Evolutionary conservation across 2,113 vertebrate genomes (phyloP).

Genomic region (Ploceus nigricollis): DNA sequence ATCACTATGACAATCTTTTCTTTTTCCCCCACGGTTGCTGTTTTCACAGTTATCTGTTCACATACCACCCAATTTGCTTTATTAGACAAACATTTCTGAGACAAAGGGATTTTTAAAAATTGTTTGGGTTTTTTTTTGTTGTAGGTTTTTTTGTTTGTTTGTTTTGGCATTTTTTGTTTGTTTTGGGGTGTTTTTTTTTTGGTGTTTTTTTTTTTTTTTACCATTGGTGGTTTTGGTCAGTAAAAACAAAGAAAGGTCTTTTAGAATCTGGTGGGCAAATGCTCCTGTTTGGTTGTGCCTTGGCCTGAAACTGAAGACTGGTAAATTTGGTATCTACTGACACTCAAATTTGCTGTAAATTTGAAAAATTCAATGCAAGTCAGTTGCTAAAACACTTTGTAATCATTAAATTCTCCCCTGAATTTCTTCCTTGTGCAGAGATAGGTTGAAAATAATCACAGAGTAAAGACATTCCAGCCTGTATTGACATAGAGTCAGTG

Average conservation of each 20-base stretch:
- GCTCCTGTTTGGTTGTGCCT: not conserved
- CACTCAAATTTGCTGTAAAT: not conserved
- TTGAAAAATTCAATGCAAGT: not conserved
- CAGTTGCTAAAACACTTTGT: not conserved
- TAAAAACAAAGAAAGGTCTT: not conserved
- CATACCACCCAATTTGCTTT: not conserved
- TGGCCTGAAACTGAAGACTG: not conserved
- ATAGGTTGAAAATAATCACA: not conserved
- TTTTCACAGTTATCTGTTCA: not conserved
- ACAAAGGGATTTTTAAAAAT: not conserved
- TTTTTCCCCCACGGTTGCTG: not conserved
- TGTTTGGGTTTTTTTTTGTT: not conserved
- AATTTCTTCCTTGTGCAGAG: not conserved
- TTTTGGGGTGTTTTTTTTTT: no score
- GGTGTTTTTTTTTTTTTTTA: not conserved
- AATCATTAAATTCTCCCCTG: not conserved
- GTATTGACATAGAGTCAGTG: not conserved
- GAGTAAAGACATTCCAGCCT: not conserved
- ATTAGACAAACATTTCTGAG: not conserved
- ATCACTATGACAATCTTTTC: not conserved
- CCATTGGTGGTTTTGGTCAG: not conserved
- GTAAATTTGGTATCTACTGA: not conserved
- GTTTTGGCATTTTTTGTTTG: not conserved
- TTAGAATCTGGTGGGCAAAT: not conserved
- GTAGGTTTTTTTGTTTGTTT: not conserved